Base-by-base conservation (phyloP, 2,113 vertebrate species). In the Hippocampus abdominalis region DNA sequence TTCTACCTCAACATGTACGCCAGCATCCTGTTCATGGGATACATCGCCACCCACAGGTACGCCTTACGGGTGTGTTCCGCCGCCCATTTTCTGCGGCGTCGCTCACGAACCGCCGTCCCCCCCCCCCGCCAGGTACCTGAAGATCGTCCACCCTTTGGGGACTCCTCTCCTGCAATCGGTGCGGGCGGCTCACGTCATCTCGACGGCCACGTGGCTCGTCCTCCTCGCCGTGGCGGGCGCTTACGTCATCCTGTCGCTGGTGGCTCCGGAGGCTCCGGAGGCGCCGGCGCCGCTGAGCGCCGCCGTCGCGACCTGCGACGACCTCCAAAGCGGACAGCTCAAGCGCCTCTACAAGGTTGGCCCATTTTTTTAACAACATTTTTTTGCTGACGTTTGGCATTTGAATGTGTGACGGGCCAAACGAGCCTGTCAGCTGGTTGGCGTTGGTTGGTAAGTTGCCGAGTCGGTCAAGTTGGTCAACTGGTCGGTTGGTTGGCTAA, bases 1-100 rank as follows among this genome's bases (percentile, higher is more conserved):
- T 90, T 93, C 63, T 93, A 92, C 63, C 85, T 92, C 36, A 93
- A 92, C 84, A 91, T 90, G 89, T 93, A 93, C 10, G 87, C 89
- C 75, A 93, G 92, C 89, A 91, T 93, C 72, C 75, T 92, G 68
- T 92, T 92, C 85, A 91, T 93, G 90, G 89, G 89, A 0, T 90
- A 86, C 79, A 87, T 93, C 15, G 91, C 91, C 0, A 88, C 82
- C 1, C 89, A 91, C 85, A 89, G 91, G 91, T 91, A 82, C 56
- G 62, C 5, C 18, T 9, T n/a, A n/a, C n/a, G n/a, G n/a, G 29
- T 2, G 3, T 3, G 29, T 4, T 4, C 3, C 46, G 13, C 27
- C 13, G 27, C 25, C 13, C 29, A 27, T 15, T 29, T 32, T 32
- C 32, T 6, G 32, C 32, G 32, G 32, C 11, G 40, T 11, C 40